phyloP scores from a whole-genome alignment of 1,140 invertebrate genomes.

The Coptotermes formosanus region DNA sequence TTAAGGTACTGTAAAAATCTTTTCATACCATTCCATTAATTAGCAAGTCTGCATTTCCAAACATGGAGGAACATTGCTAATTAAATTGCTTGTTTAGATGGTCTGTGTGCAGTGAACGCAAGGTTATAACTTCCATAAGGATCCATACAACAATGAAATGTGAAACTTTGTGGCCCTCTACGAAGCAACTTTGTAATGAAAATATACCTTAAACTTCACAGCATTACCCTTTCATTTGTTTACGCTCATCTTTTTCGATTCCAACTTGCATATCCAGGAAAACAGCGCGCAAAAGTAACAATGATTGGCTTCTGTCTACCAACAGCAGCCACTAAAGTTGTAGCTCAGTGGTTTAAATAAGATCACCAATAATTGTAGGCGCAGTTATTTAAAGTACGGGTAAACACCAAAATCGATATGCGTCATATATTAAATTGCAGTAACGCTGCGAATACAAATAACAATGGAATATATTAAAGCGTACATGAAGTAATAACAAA shows the following conservation, averaged over 20 bases:
- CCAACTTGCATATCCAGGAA: background rate
- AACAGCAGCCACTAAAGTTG: background rate
- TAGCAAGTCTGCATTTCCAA: too few relatives aligned
- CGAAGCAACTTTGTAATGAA: background rate
- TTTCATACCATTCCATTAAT: too few relatives aligned
- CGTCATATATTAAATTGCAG: background rate
- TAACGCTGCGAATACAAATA: background rate
- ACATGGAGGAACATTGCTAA: background rate
- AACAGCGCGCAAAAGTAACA: background rate
- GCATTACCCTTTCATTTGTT: background rate
- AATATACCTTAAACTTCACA: background rate
- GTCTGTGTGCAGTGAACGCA: background rate
- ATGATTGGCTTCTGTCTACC: background rate
- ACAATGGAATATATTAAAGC: background rate
- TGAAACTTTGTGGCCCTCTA: background rate
- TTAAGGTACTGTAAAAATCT: too few relatives aligned
- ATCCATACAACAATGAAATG: background rate
- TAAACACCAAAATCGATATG: constrained; percentile 11
- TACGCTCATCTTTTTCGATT: background rate
- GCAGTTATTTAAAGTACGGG: background rate
- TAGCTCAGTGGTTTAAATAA: background rate
- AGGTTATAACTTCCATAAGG: background rate
- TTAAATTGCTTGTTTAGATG: background rate
- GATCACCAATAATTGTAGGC: background rate
- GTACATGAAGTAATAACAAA: background rate